phyloP scores from a whole-genome alignment of 2,797 vertebrate species.

The Channallabes apus region DNA sequence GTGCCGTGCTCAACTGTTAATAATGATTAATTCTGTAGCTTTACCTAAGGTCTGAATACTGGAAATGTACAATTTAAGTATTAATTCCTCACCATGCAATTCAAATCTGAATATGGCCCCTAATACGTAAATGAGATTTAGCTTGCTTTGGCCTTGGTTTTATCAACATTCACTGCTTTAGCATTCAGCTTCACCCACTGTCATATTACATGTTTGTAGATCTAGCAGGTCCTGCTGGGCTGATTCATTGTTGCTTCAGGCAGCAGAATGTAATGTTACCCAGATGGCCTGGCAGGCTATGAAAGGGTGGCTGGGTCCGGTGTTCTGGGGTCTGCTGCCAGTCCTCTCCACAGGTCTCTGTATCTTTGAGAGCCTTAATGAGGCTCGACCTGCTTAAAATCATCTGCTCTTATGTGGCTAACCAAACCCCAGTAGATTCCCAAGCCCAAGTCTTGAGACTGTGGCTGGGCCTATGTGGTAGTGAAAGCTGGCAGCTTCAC shows the following conservation, averaged over 20 bases:
- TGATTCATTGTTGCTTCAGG: background rate
- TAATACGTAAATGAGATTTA: background rate
- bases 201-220: slow-evolving; percentile 32
- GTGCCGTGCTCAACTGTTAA: background rate
- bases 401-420: slow-evolving; percentile 60
- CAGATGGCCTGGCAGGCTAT: slow-evolving; percentile 65
- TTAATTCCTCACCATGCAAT: background rate
- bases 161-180: slow-evolving; percentile 12
- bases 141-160: background rate
- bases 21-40: background rate
- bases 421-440: slow-evolving; percentile 60
- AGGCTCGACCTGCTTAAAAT: slow-evolving; percentile 67
- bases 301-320: slow-evolving; percentile 59
- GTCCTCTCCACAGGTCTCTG: slow-evolving; percentile 61
- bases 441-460: slow-evolving; percentile 50
- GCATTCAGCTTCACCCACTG: background rate
- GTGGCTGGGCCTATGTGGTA: slow-evolving; percentile 12
- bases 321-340: slow-evolving; percentile 22
- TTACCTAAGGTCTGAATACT: background rate
- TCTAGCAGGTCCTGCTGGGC: slow-evolving; percentile 33
- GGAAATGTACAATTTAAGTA: background rate
- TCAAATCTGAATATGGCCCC: background rate
- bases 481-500: slow-evolving; percentile 33
- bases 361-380: slow-evolving; percentile 60
- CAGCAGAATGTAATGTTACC: slow-evolving; percentile 55